phyloP scores from a whole-genome alignment of 2,888 invertebrate genomes.

The Zootermopsis nevadensis region DNA sequence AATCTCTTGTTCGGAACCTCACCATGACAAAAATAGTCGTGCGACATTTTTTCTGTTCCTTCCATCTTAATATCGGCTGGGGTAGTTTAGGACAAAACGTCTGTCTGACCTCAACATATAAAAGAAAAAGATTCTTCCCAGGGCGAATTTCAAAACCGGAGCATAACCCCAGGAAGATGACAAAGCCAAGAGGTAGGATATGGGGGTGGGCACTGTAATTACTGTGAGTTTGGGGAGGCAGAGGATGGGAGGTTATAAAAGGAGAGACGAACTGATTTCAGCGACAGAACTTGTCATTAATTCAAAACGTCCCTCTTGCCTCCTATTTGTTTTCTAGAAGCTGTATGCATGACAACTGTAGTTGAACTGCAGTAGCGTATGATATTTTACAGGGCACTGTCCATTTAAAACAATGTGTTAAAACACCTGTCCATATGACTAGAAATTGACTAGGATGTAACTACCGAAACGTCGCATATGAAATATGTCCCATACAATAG shows the following conservation, averaged over 20 bases:
- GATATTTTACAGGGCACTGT: no score
- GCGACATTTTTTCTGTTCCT: neutral
- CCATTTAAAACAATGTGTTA: no score
- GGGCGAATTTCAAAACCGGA: slow-evolving; percentile 23
- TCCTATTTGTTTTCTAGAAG: no score
- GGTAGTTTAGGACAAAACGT: slow-evolving; percentile 19
- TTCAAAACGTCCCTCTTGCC: neutral
- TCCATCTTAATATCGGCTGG: slow-evolving; percentile 18
- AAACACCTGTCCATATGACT: no score
- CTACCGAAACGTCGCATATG: no score
- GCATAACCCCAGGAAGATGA: slow-evolving; percentile 21
- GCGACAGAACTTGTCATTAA: slow-evolving; percentile 16
- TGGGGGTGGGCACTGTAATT: slow-evolving; percentile 26
- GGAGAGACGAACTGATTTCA: neutral
- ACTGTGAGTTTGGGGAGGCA: neutral
- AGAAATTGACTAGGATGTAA: no score
- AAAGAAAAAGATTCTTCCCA: slow-evolving; percentile 14
- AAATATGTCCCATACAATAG: no score
- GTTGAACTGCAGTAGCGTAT: no score
- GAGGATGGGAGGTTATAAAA: neutral
- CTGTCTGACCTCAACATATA: slow-evolving; percentile 22
- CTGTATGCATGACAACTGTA: no score
- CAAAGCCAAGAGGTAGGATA: slow-evolving; percentile 22
- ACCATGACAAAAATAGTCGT: slow-evolving; percentile 21
- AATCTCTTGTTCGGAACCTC: slow-evolving; percentile 12